Base-by-base conservation (phyloP, 2,888 invertebrate species). In the Aspidiotus rigidus region DNA sequence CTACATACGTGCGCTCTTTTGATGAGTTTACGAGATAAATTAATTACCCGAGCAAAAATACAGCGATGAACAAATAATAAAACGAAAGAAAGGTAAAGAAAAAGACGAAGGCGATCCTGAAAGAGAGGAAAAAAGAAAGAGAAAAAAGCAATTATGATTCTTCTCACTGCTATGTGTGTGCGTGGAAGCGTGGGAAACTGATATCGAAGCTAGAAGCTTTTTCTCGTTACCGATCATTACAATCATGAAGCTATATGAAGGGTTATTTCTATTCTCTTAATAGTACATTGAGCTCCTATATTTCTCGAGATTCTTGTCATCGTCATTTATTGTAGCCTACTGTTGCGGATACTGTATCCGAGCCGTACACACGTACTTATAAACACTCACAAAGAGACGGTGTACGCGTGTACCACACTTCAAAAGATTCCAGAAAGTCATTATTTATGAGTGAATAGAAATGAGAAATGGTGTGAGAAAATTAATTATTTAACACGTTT, bases 131-230 rank as follows among this genome's bases (percentile, higher is more conserved):
- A 28, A 28, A 28, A 28, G 28, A 28, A 28, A 28, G 28, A 28
- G 28, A 28, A 28, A 28, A 28, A 28, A 28, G 28, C 28, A 28
- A 28, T 28, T 28, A 28, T 28, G 28, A 28, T 28, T 28, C 28
- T 28, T 5, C 28, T 28, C 28, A 3, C 28, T 28, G 28, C 28
- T 28, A 28, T 28, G 28, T 28, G 28, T 28, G 28, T 28, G 28
- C 28, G 28, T 59, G n/a, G 59, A 59, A 59, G 59, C 16, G 15
- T 59, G 15, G 59, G 59, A 59, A 28, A 16, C 59, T 16, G 28
- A 16, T 59, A 3, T 15, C 53, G n/a, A 15, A 53, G 13, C 53
- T 53, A 13, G 13, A 53, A 53, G 53, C 53, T 13, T 53, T 15
- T 53, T 13, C 53, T 53, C 53, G 53, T 53, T 15, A 53, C n/a